A percentile compares a stretch with the other conserved stretches of the same genome.
phyloP scores from a whole-genome alignment of 2,888 invertebrate genomes.

The Plusia festucae region DNA sequence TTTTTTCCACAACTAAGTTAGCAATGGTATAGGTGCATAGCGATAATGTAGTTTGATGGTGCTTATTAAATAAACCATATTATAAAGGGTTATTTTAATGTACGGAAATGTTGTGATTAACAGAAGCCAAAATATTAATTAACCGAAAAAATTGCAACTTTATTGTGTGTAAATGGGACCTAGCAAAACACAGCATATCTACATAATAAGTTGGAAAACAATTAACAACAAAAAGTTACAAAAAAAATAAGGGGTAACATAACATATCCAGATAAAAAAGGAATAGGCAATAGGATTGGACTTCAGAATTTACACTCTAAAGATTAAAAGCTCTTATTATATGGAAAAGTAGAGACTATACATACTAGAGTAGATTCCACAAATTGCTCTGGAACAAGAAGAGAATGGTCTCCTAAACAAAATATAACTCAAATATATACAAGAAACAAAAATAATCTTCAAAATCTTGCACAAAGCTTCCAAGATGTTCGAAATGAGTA shows the following conservation, averaged over 20 bases:
- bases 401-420: background rate
- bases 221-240: no score
- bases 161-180: background rate
- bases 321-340: no score
- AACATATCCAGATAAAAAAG: no score
- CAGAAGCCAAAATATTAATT: background rate
- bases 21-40: slow-evolving; percentile 30
- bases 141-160: background rate
- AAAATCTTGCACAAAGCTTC: no score
- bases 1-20: slow-evolving; percentile 17
- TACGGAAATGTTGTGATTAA: background rate
- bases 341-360: no score
- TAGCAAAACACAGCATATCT: background rate
- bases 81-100: background rate
- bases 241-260: no score
- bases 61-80: background rate
- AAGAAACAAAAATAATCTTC: background rate
- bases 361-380: no score
- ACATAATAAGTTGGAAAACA: no score
- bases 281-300: no score
- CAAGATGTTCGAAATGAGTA: background rate
- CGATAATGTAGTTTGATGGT: background rate
- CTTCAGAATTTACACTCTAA: no score
- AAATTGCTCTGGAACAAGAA: no score
- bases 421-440: background rate